phyloP scores from a whole-genome alignment of 37 sponge, comb jelly and placozoan genomes.

The Dysidea cf. avara region DNA sequence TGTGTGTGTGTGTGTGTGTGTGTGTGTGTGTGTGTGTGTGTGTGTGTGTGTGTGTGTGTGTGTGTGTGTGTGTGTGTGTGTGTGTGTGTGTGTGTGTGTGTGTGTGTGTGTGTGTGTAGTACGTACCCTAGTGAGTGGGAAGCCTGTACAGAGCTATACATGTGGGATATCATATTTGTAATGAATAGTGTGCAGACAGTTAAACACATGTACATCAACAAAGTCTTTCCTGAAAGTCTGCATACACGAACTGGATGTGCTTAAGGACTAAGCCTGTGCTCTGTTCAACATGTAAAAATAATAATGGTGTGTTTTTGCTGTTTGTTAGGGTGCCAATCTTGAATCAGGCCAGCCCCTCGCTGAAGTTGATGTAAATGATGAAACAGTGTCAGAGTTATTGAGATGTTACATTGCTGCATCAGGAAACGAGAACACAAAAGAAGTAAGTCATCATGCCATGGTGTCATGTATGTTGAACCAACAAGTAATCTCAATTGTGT shows the following conservation, averaged over 20 bases:
- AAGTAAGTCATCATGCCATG: constrained; percentile 20
- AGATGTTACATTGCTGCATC: constrained; percentile 28
- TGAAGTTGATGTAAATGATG: constrained; percentile 33
- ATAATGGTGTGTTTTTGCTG: too few species aligned
- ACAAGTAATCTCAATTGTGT: too few species aligned
- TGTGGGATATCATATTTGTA: too few species aligned
- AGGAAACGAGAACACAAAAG: background rate
- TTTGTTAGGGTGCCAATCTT: background rate
- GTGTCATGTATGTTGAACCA: too few species aligned
- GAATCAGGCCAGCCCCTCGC: constrained; percentile 3
- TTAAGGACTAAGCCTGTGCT: too few species aligned
- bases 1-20: too few species aligned
- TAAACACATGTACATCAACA: too few species aligned
- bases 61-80: constrained; percentile 19
- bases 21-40: too few species aligned
- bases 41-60: constrained; percentile 17
- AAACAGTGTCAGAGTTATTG: constrained; percentile 67
- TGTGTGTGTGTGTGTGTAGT: constrained; percentile 9
- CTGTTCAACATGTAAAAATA: too few species aligned
- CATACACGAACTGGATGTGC: too few species aligned
- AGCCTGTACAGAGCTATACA: background rate
- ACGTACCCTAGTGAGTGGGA: constrained; percentile 3
- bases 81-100: constrained; percentile 5
- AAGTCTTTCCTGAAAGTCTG: too few species aligned
- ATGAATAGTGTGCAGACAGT: too few species aligned